Evolutionary conservation across 2,888 invertebrate species (phyloP).

Genomic region (Cosmia pyralina): DNA sequence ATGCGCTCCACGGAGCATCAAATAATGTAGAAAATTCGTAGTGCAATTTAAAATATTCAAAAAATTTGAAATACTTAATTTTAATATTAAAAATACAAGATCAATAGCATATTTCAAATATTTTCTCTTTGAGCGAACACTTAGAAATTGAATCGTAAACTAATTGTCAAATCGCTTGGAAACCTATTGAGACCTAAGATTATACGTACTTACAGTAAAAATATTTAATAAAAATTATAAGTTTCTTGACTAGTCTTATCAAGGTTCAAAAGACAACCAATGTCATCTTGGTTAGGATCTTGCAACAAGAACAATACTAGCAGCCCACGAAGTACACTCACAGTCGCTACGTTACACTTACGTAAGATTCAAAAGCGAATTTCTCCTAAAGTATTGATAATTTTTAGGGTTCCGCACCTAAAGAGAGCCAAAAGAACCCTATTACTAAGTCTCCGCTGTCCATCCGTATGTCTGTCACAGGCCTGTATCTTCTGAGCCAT

Average conservation of each 20-base stretch:
- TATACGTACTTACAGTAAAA: slow-evolving; percentile 30
- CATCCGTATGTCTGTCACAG: background rate
- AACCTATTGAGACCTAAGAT: slow-evolving; percentile 52
- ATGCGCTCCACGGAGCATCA: slow-evolving; percentile 1
- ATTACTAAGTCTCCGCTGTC: background rate
- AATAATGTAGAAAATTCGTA: slow-evolving; percentile 1
- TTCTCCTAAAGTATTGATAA: background rate
- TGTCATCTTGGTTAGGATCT: background rate
- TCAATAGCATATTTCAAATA: slow-evolving; percentile 20
- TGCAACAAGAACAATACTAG: background rate
- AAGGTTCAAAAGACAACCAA: background rate
- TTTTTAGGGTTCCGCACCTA: background rate
- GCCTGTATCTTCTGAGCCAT: background rate
- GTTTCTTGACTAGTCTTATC: background rate
- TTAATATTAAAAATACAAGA: slow-evolving; percentile 14
- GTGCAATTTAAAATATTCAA: background rate
- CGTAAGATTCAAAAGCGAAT: background rate
- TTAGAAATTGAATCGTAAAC: slow-evolving; percentile 40
- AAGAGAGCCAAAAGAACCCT: background rate
- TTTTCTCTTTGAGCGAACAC: slow-evolving; percentile 42
- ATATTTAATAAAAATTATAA: slow-evolving; percentile 11
- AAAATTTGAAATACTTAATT: background rate
- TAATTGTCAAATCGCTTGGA: slow-evolving; percentile 60
- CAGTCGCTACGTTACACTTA: background rate
- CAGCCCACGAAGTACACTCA: background rate